A percentile compares a stretch with the other conserved stretches of the same genome.
Evolutionary conservation across 2,888 invertebrate genomes (phyloP).

Genomic region (Morpho helenor): DNA sequence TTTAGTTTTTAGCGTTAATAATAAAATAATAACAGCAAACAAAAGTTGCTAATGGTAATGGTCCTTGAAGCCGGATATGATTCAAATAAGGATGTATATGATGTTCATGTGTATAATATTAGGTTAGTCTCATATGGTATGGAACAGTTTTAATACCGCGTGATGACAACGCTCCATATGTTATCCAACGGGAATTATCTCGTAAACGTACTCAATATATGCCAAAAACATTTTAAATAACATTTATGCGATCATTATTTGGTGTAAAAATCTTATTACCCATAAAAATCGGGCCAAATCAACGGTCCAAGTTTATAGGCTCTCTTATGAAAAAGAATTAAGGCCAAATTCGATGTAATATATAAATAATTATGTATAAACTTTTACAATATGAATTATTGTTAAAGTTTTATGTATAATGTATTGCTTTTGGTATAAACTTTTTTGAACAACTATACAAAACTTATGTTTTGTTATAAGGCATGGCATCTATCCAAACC

Average conservation of each 20-base stretch:
- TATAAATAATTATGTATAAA: background rate
- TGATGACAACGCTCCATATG: slow-evolving; percentile 17
- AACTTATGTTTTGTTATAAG: background rate
- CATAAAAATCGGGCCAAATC: slow-evolving; percentile 17
- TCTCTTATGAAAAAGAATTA: slow-evolving; percentile 7
- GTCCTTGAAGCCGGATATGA: too few species aligned
- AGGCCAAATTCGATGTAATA: slow-evolving; percentile 7
- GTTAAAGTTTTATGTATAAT: background rate
- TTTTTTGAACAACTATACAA: slow-evolving; percentile 4
- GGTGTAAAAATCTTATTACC: slow-evolving; percentile 21
- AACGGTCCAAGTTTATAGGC: slow-evolving; percentile 12
- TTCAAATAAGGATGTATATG: too few species aligned
- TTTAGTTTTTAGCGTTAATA: too few species aligned
- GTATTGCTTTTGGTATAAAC: background rate
- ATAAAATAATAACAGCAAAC: too few species aligned
- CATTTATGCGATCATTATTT: slow-evolving; percentile 16
- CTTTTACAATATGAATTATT: background rate
- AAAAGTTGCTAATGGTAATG: too few species aligned
- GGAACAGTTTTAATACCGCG: too few species aligned
- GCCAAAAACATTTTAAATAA: slow-evolving; percentile 13
- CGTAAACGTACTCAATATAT: slow-evolving; percentile 17
- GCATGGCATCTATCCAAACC: slow-evolving; percentile 17
- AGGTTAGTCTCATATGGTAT: too few species aligned
- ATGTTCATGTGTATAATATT: too few species aligned
- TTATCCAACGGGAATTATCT: slow-evolving; percentile 14